These are phyloP conservation scores for Platycercus adscitus DNA, from an alignment of 2,113 vertebrate genomes.

Conservation along the genomic window DNA sequence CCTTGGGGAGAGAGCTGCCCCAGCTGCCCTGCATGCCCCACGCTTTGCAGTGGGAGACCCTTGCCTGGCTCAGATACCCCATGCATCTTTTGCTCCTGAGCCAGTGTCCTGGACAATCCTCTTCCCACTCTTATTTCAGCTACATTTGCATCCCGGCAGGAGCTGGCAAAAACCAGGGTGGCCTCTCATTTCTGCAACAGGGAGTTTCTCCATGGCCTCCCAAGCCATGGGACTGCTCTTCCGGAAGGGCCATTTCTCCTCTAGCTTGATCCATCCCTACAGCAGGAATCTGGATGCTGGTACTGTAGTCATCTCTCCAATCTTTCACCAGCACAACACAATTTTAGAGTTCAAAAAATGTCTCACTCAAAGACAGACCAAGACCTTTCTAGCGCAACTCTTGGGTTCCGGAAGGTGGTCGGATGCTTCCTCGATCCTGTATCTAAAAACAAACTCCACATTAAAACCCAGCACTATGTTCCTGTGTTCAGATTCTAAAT, in stretches of 20 bases:
- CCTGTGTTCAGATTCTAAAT: neutral
- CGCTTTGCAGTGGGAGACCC: rapidly evolving
- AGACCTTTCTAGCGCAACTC: neutral
- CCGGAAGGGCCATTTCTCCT: neutral
- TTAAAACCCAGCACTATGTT: neutral
- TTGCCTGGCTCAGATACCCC: neutral
- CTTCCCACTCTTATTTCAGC: rapidly evolving
- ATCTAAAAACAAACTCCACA: neutral
- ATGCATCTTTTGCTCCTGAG: neutral
- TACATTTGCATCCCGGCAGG: rapidly evolving
- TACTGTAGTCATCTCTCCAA: neutral
- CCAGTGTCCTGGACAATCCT: neutral
- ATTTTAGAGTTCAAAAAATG: neutral
- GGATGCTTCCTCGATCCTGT: rapidly evolving
- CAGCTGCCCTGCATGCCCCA: neutral
- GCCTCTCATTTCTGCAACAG: neutral
- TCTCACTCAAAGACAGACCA: neutral
- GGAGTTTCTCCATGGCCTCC: neutral
- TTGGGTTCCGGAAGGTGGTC: neutral
- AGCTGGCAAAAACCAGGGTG: neutral
- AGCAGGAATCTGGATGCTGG: neutral
- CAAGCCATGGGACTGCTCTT: rapidly evolving
- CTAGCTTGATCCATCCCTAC: rapidly evolving
- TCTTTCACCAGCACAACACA: neutral
- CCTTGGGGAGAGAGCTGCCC: neutral